phyloP scores from a whole-genome alignment of 2,888 invertebrate genomes.

The Ectemnius cavifrons region DNA sequence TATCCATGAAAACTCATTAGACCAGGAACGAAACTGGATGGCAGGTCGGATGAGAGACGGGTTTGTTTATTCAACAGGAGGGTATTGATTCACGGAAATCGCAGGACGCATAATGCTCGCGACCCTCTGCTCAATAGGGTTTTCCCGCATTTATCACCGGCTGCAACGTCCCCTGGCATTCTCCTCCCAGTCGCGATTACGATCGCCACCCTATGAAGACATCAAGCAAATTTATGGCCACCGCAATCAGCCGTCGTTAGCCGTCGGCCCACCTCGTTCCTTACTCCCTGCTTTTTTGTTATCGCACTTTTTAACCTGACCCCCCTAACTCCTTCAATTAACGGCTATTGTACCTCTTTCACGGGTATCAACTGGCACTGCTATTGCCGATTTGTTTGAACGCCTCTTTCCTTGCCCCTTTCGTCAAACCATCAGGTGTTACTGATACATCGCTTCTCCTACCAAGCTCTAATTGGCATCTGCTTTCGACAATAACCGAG shows the following conservation, averaged over 20 bases:
- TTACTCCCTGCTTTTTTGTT: slow-evolving; percentile 13
- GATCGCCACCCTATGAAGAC: slow-evolving; percentile 63
- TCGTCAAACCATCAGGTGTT: too few relatives aligned
- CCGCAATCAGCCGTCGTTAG: slow-evolving; percentile 67
- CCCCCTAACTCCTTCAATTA: slow-evolving; percentile 58
- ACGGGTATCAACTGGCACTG: too few relatives aligned
- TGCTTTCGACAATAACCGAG: too few relatives aligned
- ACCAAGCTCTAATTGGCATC: too few relatives aligned
- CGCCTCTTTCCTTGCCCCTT: too few relatives aligned
- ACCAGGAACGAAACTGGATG: background rate
- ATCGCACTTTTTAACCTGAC: slow-evolving; percentile 34
- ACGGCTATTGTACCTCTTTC: slow-evolving; percentile 50
- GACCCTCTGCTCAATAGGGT: slow-evolving; percentile 11
- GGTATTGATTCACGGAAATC: background rate
- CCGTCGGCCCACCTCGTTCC: slow-evolving; percentile 1
- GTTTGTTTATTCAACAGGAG: slow-evolving; percentile 18
- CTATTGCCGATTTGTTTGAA: too few relatives aligned
- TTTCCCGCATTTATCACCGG: slow-evolving; percentile 30
- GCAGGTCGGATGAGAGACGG: slow-evolving; percentile 8
- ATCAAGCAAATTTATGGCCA: slow-evolving; percentile 72
- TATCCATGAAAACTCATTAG: too few relatives aligned
- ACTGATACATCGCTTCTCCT: too few relatives aligned
- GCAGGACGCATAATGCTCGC: slow-evolving; percentile 13
- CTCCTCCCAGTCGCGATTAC: slow-evolving; percentile 49
- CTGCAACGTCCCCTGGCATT: slow-evolving; percentile 1